These are phyloP conservation scores for Cepphus grylle DNA, from an alignment of 2,113 vertebrate genomes.

Conservation along the genomic window DNA sequence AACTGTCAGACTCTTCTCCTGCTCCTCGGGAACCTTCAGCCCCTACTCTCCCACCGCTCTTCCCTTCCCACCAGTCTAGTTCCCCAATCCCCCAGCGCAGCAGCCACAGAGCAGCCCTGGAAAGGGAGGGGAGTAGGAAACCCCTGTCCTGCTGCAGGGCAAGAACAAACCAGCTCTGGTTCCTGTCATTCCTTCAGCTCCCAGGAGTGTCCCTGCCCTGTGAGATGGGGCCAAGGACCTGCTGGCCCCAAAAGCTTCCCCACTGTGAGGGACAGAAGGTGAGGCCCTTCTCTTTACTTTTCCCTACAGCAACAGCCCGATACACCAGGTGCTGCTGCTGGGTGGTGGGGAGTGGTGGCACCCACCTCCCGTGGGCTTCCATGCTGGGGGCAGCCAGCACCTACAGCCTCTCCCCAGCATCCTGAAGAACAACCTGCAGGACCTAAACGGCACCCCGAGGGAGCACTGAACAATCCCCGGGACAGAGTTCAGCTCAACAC, in stretches of 20 bases:
- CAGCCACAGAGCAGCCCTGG: accelerated
- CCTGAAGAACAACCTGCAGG: neutral
- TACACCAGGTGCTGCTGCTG: neutral
- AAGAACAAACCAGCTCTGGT: accelerated
- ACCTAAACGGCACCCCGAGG: neutral
- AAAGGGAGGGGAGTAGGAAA: neutral
- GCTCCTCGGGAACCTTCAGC: accelerated
- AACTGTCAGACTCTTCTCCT: neutral
- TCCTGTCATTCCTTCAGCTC: neutral
- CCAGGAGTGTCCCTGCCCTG: neutral
- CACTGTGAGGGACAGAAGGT: neutral
- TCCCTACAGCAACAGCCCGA: neutral
- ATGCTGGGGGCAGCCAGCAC: neutral
- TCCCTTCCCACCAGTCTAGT: neutral
- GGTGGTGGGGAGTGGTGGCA: neutral
- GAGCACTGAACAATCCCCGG: neutral
- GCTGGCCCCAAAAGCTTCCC: neutral
- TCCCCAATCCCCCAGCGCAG: neutral
- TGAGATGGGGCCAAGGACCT: neutral
- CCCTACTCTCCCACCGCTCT: neutral
- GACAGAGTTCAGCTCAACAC: neutral
- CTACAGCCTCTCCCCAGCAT: neutral
- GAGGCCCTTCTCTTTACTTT: neutral
- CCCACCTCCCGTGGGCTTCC: neutral
- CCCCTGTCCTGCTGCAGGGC: neutral